Conservation (phyloP, 2,113 vertebrate species). For the Holacanthus passer region DNA sequence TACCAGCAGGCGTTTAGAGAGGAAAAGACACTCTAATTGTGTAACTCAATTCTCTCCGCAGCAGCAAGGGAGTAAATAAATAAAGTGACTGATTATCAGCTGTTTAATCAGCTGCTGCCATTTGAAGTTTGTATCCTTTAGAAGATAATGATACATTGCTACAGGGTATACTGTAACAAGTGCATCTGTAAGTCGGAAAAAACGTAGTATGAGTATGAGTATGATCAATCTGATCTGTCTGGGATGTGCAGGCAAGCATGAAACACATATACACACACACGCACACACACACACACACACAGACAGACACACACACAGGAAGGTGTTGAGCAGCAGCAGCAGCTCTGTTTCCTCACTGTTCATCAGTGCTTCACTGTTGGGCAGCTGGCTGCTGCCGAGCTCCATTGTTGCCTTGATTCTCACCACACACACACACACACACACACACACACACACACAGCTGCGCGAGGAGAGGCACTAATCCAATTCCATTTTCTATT, state of each 20-base stretch:
- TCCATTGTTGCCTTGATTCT: conserved; percentile 50
- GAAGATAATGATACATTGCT: conserved; percentile 24
- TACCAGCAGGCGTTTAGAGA: neutral
- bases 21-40: conserved; percentile 12
- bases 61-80: conserved; percentile 25
- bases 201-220: neutral
- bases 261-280: conserved; percentile 37
- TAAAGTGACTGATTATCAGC: conserved; percentile 54
- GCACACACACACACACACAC: neutral
- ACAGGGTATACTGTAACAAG: conserved; percentile 19
- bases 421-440: neutral
- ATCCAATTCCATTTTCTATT: conserved; percentile 70
- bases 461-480: conserved; percentile 54
- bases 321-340: conserved; percentile 31
- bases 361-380: conserved; percentile 40
- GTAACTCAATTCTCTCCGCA: conserved; percentile 33
- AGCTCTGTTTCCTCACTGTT: conserved; percentile 41
- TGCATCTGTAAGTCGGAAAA: conserved; percentile 1
- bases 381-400: conserved; percentile 63
- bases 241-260: conserved; percentile 29
- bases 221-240: conserved; percentile 49
- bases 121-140: conserved; percentile 29
- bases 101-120: conserved; percentile 36
- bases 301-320: conserved; percentile 16
- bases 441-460: conserved; percentile 21